Conservation (phyloP, 2,888 invertebrate species). For the Villa cingulata region DNA sequence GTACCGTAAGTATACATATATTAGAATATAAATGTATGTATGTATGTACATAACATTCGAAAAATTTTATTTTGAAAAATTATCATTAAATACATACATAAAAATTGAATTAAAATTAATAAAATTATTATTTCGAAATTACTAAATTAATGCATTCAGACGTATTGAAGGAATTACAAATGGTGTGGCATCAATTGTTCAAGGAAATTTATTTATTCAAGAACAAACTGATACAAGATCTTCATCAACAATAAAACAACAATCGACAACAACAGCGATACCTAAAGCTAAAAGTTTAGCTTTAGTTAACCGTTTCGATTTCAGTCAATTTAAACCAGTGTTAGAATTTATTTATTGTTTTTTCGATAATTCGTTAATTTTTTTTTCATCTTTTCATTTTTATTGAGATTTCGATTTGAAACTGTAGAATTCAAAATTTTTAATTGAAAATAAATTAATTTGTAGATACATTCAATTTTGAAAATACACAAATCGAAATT, state of each 20-base stretch:
- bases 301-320: conserved; percentile 16
- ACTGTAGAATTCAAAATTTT: neutral
- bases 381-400: too few relatives aligned
- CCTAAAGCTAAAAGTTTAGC: conserved; percentile 8
- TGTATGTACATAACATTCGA: too few relatives aligned
- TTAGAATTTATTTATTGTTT: conserved; percentile 8
- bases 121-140: too few relatives aligned
- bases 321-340: conserved; percentile 19
- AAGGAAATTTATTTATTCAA: conserved; percentile 13
- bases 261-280: conserved; percentile 1
- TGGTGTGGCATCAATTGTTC: conserved; percentile 17
- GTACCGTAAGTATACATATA: conserved; percentile 73
- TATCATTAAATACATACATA: too few relatives aligned
- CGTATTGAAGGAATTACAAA: conserved; percentile 19
- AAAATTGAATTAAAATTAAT: too few relatives aligned
- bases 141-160: conserved; percentile 9
- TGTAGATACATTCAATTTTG: too few relatives aligned
- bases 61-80: too few relatives aligned
- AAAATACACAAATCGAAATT: too few relatives aligned
- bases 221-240: conserved; percentile 5
- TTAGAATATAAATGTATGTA: too few relatives aligned
- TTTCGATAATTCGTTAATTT: too few relatives aligned
- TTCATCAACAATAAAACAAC: conserved; percentile 1
- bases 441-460: too few relatives aligned
- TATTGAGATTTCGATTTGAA: neutral